Percentiles rank a stretch among this genome's conserved stretches.
Evolutionary conservation across 2,797 vertebrate species (phyloP).

Genomic region (Anguilla megastoma): DNA sequence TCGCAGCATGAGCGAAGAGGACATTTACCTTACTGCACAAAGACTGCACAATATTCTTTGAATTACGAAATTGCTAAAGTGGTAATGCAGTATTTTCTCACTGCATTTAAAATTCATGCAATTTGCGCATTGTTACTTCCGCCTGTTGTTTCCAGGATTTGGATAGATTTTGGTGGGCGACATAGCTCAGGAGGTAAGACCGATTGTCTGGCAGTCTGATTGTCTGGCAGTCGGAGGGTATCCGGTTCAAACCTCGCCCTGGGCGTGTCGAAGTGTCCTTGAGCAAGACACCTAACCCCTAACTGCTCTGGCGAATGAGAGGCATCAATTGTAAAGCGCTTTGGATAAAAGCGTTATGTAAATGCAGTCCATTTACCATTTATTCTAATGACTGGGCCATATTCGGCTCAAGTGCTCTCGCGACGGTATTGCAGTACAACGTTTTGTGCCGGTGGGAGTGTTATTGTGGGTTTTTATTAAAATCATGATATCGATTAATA

Average conservation of each 20-base stretch:
- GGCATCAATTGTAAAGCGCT: too few species aligned
- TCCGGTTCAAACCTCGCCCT: too few species aligned
- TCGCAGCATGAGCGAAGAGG: not conserved
- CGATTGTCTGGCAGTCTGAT: too few species aligned
- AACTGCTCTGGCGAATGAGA: too few species aligned
- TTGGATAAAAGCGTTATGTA: too few species aligned
- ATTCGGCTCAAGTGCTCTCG: not conserved
- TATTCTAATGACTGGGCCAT: not conserved
- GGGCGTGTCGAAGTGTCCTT: too few species aligned
- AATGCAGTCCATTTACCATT: too few species aligned
- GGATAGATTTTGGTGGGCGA: too few species aligned
- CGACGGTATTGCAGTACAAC: not conserved
- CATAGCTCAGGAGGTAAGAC: too few species aligned
- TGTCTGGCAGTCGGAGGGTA: too few species aligned
- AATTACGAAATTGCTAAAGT: not conserved
- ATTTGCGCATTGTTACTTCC: not conserved
- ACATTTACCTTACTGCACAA: not conserved
- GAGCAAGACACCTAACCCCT: too few species aligned
- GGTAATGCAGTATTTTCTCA: not conserved
- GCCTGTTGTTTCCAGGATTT: not conserved
- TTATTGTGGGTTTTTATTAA: not conserved
- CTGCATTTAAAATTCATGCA: not conserved
- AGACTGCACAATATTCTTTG: not conserved
- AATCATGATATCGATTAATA: not conserved
- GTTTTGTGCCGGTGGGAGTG: not conserved